Evolutionary conservation across 1,140 invertebrate species (phyloP).

Genomic region (Dufourea novaeangliae): DNA sequence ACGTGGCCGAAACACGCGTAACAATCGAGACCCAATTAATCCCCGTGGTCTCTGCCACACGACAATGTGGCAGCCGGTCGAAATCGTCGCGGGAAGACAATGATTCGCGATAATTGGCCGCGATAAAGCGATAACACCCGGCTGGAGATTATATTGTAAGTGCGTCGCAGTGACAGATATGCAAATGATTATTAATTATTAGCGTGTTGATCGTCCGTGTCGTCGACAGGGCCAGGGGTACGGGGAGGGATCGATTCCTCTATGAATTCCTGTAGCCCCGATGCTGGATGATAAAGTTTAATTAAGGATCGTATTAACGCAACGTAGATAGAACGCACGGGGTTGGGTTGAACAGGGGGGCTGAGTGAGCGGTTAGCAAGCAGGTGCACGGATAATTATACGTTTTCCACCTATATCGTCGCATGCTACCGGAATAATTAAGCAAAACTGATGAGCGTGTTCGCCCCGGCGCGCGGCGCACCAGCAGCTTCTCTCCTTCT

Average conservation of each 20-base stretch:
- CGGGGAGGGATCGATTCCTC: constrained; percentile 36
- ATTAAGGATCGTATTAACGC: constrained; percentile 68
- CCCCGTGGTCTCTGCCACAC: not conserved
- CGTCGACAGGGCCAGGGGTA: constrained; percentile 48
- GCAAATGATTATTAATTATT: constrained; percentile 69
- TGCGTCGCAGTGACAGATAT: constrained; percentile 50
- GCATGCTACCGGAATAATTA: constrained; percentile 69
- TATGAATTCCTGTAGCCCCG: constrained; percentile 48
- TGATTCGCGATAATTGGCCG: constrained; percentile 46
- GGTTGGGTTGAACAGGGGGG: constrained; percentile 40
- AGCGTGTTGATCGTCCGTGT: constrained; percentile 55
- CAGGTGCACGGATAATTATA: constrained; percentile 72
- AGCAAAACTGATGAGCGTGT: constrained; percentile 62
- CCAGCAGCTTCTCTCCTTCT: not conserved
- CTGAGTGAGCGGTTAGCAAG: constrained; percentile 66
- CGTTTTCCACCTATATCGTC: constrained; percentile 67
- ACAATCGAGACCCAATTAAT: constrained; percentile 22
- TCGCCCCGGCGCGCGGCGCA: not conserved
- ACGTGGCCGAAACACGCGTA: not conserved
- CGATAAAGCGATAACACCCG: constrained; percentile 49
- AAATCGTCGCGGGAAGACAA: constrained; percentile 24
- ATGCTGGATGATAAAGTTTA: constrained; percentile 64
- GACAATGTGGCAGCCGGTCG: not conserved
- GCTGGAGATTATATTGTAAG: constrained; percentile 54
- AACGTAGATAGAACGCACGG: constrained; percentile 30